Evolutionary conservation across 1,140 invertebrate genomes (phyloP).

Genomic region (Parasteatoda tepidariorum): DNA sequence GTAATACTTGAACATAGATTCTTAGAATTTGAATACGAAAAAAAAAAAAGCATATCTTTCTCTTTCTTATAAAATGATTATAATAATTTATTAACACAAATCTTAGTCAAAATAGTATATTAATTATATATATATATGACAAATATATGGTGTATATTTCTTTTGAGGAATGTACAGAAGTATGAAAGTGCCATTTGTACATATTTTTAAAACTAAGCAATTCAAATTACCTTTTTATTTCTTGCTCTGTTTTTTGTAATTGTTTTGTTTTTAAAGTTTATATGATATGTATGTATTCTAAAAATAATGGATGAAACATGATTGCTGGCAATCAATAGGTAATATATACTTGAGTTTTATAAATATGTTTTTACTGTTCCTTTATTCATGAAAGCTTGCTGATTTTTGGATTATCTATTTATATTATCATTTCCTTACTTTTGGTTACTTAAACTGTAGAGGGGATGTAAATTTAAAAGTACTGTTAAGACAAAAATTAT

Average conservation of each 20-base stretch:
- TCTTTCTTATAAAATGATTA: too few relatives aligned
- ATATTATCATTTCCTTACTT: too few relatives aligned
- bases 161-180: slow-evolving; percentile 21
- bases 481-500: too few relatives aligned
- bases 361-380: neutral
- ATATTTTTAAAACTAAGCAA: slow-evolving; percentile 2
- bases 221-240: neutral
- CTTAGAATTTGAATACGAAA: neutral
- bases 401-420: neutral
- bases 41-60: neutral
- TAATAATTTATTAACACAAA: neutral
- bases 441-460: too few relatives aligned
- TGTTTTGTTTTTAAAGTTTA: slow-evolving; percentile 11
- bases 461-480: too few relatives aligned
- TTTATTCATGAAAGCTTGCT: slow-evolving; percentile 19
- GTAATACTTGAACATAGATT: neutral
- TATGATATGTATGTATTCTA: slow-evolving; percentile 18
- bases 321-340: slow-evolving; percentile 44
- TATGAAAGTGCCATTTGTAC: slow-evolving; percentile 44
- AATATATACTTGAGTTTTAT: neutral
- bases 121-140: too few relatives aligned
- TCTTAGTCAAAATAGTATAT: too few relatives aligned
- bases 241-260: neutral
- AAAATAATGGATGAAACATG: neutral
- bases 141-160: too few relatives aligned